Conservation (phyloP, 2,888 invertebrate species). For the Stenchaetothrips biformis region DNA sequence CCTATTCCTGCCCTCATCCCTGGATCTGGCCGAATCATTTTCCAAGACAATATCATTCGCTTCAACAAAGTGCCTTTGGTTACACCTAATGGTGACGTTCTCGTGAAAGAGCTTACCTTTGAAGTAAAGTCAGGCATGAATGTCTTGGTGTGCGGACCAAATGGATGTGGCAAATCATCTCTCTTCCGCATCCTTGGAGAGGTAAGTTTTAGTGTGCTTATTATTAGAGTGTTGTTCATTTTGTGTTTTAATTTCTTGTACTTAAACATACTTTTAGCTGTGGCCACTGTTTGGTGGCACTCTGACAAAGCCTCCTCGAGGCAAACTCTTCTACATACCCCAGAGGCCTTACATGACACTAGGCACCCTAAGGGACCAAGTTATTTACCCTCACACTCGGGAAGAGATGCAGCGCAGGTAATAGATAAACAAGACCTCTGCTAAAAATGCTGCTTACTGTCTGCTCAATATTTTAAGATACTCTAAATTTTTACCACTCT, state of each 20-base stretch:
- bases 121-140: slow-evolving; percentile 94
- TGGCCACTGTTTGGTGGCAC: slow-evolving; percentile 96
- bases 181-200: slow-evolving; percentile 94
- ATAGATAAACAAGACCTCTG: too few species aligned
- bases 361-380: slow-evolving; percentile 88
- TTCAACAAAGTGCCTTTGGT: slow-evolving; percentile 92
- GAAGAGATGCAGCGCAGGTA: slow-evolving; percentile 68
- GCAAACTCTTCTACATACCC: slow-evolving; percentile 95
- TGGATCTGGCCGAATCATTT: slow-evolving; percentile 72
- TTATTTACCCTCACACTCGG: slow-evolving; percentile 90
- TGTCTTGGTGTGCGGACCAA: slow-evolving; percentile 96
- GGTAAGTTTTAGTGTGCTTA: slow-evolving; percentile 44
- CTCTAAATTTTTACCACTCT: too few species aligned
- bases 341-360: slow-evolving; percentile 97
- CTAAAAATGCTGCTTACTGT: too few species aligned
- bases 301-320: slow-evolving; percentile 78
- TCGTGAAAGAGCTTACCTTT: slow-evolving; percentile 82
- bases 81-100: slow-evolving; percentile 95
- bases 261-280: slow-evolving; percentile 49
- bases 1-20: slow-evolving; percentile 52
- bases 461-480: too few species aligned
- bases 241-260: slow-evolving; percentile 26
- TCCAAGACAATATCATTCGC: slow-evolving; percentile 81
- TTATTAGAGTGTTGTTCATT: not conserved
- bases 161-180: slow-evolving; percentile 97